A percentile compares a stretch with the other conserved stretches of the same genome.
phyloP scores from a whole-genome alignment of 1,140 invertebrate species.

The Eriocheir sinensis region DNA sequence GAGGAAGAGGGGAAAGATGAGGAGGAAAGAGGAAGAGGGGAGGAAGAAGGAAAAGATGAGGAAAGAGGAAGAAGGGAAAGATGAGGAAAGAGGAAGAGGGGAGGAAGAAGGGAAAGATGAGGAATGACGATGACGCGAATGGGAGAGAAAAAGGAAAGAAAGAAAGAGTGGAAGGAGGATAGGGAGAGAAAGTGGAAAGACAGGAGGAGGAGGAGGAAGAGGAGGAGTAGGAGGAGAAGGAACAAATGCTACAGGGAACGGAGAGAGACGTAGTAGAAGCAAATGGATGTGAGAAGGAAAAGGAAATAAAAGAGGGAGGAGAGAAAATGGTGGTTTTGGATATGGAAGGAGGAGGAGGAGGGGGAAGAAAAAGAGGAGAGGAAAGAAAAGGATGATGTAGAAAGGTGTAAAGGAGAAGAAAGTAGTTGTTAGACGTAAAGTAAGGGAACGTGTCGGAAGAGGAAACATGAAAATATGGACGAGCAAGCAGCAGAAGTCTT shows the following conservation, averaged over 20 bases:
- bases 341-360: background rate
- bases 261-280: background rate
- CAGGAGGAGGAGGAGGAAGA: background rate
- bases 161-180: background rate
- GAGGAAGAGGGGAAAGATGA: too few relatives aligned
- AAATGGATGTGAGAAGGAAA: background rate
- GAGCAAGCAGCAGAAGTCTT: too few relatives aligned
- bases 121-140: background rate
- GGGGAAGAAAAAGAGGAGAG: background rate
- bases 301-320: too few relatives aligned
- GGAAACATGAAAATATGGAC: too few relatives aligned
- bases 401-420: too few relatives aligned
- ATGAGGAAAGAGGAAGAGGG: background rate
- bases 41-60: background rate
- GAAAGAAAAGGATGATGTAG: background rate
- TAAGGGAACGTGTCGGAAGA: too few relatives aligned
- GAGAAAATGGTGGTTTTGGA: background rate
- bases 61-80: background rate
- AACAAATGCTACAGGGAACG: background rate
- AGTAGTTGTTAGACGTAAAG: too few relatives aligned
- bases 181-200: background rate
- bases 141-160: background rate
- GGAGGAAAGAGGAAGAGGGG: background rate
- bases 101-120: background rate
- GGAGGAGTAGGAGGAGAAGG: constrained; percentile 32